Base-by-base conservation (phyloP, 1,140 invertebrate genomes). In the Pseudomyrmex sp. region DNA sequence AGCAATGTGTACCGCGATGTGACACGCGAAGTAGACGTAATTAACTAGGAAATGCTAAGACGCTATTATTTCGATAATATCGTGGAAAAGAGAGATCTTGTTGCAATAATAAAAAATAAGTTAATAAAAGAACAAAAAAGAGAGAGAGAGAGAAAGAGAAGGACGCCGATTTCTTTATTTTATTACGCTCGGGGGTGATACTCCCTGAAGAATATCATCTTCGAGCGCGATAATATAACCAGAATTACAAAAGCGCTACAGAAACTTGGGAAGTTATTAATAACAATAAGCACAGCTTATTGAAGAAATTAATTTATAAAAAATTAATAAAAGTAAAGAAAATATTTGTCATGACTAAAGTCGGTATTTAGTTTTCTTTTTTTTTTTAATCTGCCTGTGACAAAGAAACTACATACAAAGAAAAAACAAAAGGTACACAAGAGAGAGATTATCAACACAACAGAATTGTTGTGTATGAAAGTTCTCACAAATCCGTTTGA, bases 401-500 rank as follows among this genome's bases (percentile, higher is more conserved):
- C 26, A 26, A 26, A 26, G 26, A 35, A 7, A 35, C 35, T 35
- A 35, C 35, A 35, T 35, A 35, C 35, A 72, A 35, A 61, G 26
- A 62, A 48, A 63, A 18, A 63, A 62, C 18, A 8, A 5, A 46
- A 52, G 50, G 0, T 7, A 52, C 10, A 4, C 50, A 52, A 13
- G 13, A 52, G 10, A 13, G 35, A 35, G 35, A 35, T 35, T 35
- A 0, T 35, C 35, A 35, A 35, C 35, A 5, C 35, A 7, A 35
- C 35, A 7, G 35, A 35, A 35, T 35, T 35, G 35, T 35, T 35
- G 35, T 35, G 35, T 35, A 35, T 35, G 4, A 35, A 35, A 5
- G 5, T 35, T 35, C n/a, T 68, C 62, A 35, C 46, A 75, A 75
- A 75, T 75, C 20, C 5, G 20, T 26, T 74, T 58, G 35, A 18